A percentile compares a stretch with the other conserved stretches of the same genome.
Conservation (phyloP, 1,140 invertebrate species). For the Idris sp. region DNA sequence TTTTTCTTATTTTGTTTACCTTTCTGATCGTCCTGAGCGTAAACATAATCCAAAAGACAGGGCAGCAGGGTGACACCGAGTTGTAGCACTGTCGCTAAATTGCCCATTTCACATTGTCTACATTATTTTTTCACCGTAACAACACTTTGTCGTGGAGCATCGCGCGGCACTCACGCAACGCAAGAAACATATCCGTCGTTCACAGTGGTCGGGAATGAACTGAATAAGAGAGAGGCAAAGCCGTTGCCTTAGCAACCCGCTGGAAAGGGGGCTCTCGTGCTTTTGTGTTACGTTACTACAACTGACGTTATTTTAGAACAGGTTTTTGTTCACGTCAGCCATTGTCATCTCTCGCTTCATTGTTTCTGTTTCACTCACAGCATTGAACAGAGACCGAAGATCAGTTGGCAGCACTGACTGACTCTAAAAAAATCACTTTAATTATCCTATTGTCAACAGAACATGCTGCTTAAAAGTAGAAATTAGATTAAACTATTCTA, state of each 20-base stretch:
- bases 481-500: too few species aligned
- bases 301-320: not conserved
- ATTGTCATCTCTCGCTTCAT: too few species aligned
- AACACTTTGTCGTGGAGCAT: constrained; percentile 50
- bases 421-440: too few species aligned
- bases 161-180: constrained; percentile 31
- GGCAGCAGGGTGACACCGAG: constrained; percentile 68
- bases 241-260: constrained; percentile 32
- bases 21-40: constrained; percentile 65
- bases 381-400: too few species aligned
- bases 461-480: too few species aligned
- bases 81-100: constrained; percentile 72
- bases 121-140: constrained; percentile 69
- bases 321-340: too few species aligned
- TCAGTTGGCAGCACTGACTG: too few species aligned
- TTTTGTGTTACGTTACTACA: constrained; percentile 5
- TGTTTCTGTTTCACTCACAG: too few species aligned
- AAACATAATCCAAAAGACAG: constrained; percentile 72
- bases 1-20: constrained; percentile 66
- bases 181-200: constrained; percentile 43
- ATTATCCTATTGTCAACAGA: too few species aligned
- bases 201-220: constrained; percentile 63
- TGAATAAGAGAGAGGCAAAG: constrained; percentile 59
- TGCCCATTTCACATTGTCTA: constrained; percentile 73
- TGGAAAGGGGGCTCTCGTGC: not conserved